phyloP scores from a whole-genome alignment of 1,140 invertebrate species.

The Bursaphelenchus mucronatus region DNA sequence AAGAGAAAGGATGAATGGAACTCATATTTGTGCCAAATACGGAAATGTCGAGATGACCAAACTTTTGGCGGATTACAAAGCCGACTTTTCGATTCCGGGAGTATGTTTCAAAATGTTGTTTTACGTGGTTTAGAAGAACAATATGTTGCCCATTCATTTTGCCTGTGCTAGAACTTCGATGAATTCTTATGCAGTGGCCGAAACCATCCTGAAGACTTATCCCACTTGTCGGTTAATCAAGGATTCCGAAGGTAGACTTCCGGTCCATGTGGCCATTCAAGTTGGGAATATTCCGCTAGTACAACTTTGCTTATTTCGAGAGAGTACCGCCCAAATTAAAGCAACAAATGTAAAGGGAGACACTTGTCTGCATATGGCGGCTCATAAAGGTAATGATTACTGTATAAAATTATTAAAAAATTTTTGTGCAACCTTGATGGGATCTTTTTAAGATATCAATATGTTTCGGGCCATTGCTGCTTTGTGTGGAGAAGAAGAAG shows the following conservation, averaged over 20 bases:
- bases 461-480: constrained; percentile 45
- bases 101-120: constrained; percentile 31
- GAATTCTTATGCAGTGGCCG: constrained; percentile 38
- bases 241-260: constrained; percentile 43
- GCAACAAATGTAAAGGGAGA: constrained; percentile 47
- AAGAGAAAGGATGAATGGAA: constrained; percentile 35
- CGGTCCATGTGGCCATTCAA: constrained; percentile 51
- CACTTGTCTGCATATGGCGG: constrained; percentile 53
- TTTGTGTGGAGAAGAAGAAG: constrained; percentile 48
- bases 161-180: constrained; percentile 40
- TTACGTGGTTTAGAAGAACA: constrained; percentile 33
- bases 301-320: constrained; percentile 25
- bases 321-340: constrained; percentile 42
- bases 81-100: constrained; percentile 48
- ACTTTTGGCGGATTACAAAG: constrained; percentile 28
- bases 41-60: constrained; percentile 46
- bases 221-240: constrained; percentile 33
- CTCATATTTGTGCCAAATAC: constrained; percentile 55
- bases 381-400: constrained; percentile 36
- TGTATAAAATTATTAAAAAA: too few relatives aligned
- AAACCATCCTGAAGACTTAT: constrained; percentile 39
- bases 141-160: constrained; percentile 48
- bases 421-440: too few relatives aligned
- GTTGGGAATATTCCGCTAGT: constrained; percentile 46
- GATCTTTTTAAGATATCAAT: constrained; percentile 33